Conservation (phyloP, 2,113 vertebrate genomes). For the Uria lomvia region DNA sequence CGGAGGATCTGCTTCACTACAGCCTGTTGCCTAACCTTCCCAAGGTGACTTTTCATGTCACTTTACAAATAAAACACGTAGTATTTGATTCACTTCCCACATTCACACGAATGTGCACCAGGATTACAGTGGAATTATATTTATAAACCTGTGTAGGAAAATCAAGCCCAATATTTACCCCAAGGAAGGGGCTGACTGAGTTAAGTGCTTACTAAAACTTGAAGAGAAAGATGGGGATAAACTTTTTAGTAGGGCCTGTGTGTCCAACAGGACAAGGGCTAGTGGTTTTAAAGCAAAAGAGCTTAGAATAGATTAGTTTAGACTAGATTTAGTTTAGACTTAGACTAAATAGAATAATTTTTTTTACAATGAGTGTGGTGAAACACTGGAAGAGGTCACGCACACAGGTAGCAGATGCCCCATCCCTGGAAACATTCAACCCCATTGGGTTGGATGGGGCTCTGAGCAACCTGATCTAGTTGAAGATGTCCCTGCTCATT, state of each 20-base stretch:
- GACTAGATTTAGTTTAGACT: background rate
- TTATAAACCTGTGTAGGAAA: background rate
- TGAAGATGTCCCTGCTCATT: background rate
- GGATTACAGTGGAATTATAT: background rate
- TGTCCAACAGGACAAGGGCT: background rate
- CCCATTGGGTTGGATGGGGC: background rate
- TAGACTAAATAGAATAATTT: background rate
- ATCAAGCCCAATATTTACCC: background rate
- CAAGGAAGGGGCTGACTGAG: background rate
- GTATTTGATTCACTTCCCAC: background rate
- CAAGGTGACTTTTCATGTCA: constrained; percentile 9
- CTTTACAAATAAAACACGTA: background rate
- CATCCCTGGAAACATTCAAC: background rate
- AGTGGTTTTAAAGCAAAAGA: background rate
- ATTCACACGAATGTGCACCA: background rate
- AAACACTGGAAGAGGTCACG: background rate
- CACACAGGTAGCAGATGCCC: background rate
- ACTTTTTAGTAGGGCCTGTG: background rate
- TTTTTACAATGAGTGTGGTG: background rate
- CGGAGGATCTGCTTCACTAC: background rate
- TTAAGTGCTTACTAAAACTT: background rate
- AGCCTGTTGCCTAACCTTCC: background rate
- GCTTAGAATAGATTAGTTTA: background rate
- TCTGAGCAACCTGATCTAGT: background rate
- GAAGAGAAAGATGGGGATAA: background rate